A percentile compares a stretch with the other conserved stretches of the same genome.
Conservation (phyloP, 2,888 invertebrate genomes). For the Tachina grossa region DNA sequence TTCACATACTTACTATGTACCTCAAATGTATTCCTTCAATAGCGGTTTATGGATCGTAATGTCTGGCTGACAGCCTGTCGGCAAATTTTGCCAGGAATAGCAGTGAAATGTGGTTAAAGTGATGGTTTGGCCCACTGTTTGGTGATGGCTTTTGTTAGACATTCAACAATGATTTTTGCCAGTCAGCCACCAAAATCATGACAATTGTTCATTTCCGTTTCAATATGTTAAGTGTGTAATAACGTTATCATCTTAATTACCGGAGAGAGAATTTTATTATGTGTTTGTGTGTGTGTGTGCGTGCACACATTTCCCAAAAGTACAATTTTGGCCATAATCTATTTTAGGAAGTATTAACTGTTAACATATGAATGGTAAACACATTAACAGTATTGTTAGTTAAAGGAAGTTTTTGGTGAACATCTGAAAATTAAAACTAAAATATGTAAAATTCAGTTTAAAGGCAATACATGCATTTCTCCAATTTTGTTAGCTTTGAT, state of each 20-base stretch:
- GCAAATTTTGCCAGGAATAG: slow-evolving; percentile 23
- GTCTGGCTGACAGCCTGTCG: slow-evolving; percentile 28
- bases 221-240: slow-evolving; percentile 7
- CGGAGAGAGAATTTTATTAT: background rate
- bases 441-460: background rate
- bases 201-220: slow-evolving; percentile 15
- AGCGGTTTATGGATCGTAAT: background rate
- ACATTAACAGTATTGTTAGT: background rate
- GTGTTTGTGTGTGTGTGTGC: background rate
- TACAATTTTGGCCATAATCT: slow-evolving; percentile 1
- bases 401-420: background rate
- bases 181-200: slow-evolving; percentile 31
- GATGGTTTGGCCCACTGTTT: slow-evolving; percentile 2
- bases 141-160: slow-evolving; percentile 25
- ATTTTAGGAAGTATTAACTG: slow-evolving; percentile 8
- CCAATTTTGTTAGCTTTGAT: background rate
- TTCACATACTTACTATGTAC: background rate
- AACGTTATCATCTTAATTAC: slow-evolving; percentile 11
- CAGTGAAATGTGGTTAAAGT: slow-evolving; percentile 15
- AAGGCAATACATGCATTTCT: background rate
- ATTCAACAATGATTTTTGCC: slow-evolving; percentile 35
- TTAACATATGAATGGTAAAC: slow-evolving; percentile 16
- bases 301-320: background rate
- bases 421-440: background rate
- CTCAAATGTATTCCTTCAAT: slow-evolving; percentile 21